phyloP scores from a whole-genome alignment of 1,140 invertebrate genomes.

The Nylanderia fulva region DNA sequence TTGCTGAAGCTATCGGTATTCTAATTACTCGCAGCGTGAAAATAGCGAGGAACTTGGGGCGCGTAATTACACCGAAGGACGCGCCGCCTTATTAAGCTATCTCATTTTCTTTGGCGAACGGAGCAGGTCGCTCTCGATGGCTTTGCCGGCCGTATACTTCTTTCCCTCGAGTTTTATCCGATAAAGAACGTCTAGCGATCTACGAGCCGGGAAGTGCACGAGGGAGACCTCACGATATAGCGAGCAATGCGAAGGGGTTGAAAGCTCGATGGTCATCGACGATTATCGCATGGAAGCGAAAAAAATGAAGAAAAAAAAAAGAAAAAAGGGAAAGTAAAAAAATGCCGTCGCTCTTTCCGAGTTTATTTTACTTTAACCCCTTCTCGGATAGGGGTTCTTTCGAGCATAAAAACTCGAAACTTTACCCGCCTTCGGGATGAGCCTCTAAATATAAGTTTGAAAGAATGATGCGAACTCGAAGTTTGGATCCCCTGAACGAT shows the following conservation, averaged over 20 bases:
- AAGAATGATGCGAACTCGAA: constrained; percentile 56
- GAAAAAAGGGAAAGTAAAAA: background rate
- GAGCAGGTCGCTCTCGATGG: constrained; percentile 61
- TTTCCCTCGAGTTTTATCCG: constrained; percentile 73
- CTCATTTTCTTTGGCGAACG: constrained; percentile 69
- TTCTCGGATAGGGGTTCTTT: background rate
- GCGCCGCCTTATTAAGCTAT: constrained; percentile 71
- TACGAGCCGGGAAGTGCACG: constrained; percentile 34
- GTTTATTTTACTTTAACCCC: constrained; percentile 60
- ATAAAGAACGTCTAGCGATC: constrained; percentile 67
- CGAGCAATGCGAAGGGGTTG: background rate
- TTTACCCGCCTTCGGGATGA: constrained; percentile 10
- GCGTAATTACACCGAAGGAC: constrained; percentile 69
- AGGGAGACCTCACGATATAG: constrained; percentile 22
- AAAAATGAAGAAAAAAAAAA: too few species aligned
- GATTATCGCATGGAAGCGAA: constrained; percentile 43
- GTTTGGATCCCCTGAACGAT: constrained; percentile 51
- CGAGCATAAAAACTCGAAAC: constrained; percentile 39
- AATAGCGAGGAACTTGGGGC: constrained; percentile 70
- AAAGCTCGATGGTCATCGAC: constrained; percentile 64
- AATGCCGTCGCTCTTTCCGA: constrained; percentile 31
- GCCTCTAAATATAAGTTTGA: constrained; percentile 30
- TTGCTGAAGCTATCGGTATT: constrained; percentile 68
- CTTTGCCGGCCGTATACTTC: constrained; percentile 62
- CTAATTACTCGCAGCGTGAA: constrained; percentile 73